phyloP scores from a whole-genome alignment of 2,888 invertebrate genomes.

The Amphimallon solstitiale region DNA sequence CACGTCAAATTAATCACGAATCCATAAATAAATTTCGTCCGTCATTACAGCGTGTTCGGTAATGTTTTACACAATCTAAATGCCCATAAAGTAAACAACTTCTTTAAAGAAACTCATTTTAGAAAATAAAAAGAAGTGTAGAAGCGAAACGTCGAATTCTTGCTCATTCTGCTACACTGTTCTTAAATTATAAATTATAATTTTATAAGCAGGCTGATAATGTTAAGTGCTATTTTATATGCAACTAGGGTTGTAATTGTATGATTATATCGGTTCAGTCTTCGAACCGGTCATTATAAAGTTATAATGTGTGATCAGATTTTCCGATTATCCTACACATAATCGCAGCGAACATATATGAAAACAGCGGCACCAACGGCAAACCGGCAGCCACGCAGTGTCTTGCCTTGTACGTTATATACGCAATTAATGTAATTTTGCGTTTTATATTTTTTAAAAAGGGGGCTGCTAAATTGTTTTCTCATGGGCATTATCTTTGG shows the following conservation, averaged over 20 bases:
- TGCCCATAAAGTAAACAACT: no score
- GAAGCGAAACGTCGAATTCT: no score
- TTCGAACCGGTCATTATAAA: constrained; percentile 50
- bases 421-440: constrained; percentile 36
- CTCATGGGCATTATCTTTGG: constrained; percentile 40
- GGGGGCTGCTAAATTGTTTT: constrained; percentile 46
- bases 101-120: no score
- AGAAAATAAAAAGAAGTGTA: no score
- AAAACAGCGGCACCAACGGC: neutral
- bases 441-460: constrained; percentile 40
- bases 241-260: constrained; percentile 51
- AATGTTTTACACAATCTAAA: no score
- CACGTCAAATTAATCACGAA: no score
- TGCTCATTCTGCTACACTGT: no score
- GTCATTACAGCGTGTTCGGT: no score
- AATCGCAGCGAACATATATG: constrained; percentile 43
- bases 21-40: no score
- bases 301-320: constrained; percentile 51
- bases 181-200: constrained; percentile 27
- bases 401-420: neutral
- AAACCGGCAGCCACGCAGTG: neutral
- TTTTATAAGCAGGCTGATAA: constrained; percentile 39
- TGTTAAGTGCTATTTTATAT: constrained; percentile 45
- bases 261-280: constrained; percentile 52
- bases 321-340: constrained; percentile 52